Percentiles rank a stretch among this genome's conserved stretches.
phyloP scores from a whole-genome alignment of 1,140 invertebrate genomes.

The Hirudo medicinalis region DNA sequence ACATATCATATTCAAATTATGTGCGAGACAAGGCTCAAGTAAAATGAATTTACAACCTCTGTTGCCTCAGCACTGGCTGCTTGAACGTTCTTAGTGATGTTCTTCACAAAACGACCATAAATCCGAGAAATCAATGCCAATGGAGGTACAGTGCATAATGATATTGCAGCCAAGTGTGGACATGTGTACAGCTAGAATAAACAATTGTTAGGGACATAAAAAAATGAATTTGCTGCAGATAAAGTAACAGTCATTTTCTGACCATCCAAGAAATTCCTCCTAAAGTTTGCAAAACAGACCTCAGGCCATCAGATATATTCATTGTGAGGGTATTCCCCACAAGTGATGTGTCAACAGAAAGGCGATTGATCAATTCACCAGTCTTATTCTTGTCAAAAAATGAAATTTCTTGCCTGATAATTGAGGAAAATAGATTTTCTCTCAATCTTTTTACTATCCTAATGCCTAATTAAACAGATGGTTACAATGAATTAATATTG shows the following conservation, averaged over 20 bases:
- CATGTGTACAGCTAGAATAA: slow-evolving; percentile 65
- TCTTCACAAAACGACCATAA: slow-evolving; percentile 73
- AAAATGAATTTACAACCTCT: slow-evolving; percentile 40
- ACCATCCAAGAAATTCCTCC: slow-evolving; percentile 88
- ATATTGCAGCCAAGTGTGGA: slow-evolving; percentile 66
- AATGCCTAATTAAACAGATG: slow-evolving; percentile 16
- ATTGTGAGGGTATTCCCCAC: slow-evolving; percentile 80
- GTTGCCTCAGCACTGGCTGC: slow-evolving; percentile 68
- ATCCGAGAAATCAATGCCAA: slow-evolving; percentile 69
- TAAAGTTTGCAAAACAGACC: slow-evolving; percentile 66
- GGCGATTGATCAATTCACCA: slow-evolving; percentile 72
- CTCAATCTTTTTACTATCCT: slow-evolving; percentile 37
- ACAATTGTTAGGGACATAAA: slow-evolving; percentile 3
- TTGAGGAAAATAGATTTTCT: slow-evolving; percentile 64
- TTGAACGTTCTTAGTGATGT: slow-evolving; percentile 68
- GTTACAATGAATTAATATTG: not conserved
- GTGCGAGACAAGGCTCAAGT: not conserved
- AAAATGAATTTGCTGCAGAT: not conserved
- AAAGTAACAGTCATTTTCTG: slow-evolving; percentile 26
- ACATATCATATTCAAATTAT: not conserved
- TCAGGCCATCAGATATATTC: slow-evolving; percentile 83
- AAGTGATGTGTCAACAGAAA: slow-evolving; percentile 74
- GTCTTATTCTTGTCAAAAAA: slow-evolving; percentile 87
- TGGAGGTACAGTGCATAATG: slow-evolving; percentile 72
- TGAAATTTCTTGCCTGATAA: slow-evolving; percentile 75